These are phyloP conservation scores for Meandrusa payeni DNA, from an alignment of 2,888 invertebrate species.

Conservation along the genomic window DNA sequence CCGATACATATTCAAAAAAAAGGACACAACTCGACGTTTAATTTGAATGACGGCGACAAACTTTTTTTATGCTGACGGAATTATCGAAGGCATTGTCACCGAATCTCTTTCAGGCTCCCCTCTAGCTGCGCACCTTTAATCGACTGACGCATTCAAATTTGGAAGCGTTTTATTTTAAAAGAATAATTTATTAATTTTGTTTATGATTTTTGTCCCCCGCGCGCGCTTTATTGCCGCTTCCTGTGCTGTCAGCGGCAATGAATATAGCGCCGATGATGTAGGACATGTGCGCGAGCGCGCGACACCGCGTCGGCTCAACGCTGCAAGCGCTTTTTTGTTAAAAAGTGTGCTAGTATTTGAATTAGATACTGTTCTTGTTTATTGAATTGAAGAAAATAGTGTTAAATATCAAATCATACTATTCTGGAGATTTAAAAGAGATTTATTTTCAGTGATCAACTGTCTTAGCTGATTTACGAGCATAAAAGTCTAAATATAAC, in stretches of 20 bases:
- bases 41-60: conserved; percentile 68
- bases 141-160: conserved; percentile 63
- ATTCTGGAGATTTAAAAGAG: too few species aligned
- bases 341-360: background rate
- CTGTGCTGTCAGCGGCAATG: conserved; percentile 70
- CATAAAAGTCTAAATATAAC: too few species aligned
- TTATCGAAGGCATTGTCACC: conserved; percentile 51
- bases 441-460: too few species aligned
- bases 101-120: conserved; percentile 49
- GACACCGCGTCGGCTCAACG: conserved; percentile 25
- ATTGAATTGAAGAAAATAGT: too few species aligned
- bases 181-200: conserved; percentile 61
- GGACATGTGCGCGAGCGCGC: conserved; percentile 44
- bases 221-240: conserved; percentile 65
- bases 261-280: conserved; percentile 59
- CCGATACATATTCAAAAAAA: conserved; percentile 66
- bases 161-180: conserved; percentile 50
- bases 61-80: conserved; percentile 49
- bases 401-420: too few species aligned
- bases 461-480: too few species aligned
- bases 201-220: conserved; percentile 61
- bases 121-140: conserved; percentile 46
- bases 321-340: conserved; percentile 9
- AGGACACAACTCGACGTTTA: conserved; percentile 51
- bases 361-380: background rate